A percentile compares a stretch with the other conserved stretches of the same genome.
Evolutionary conservation across 2,888 invertebrate genomes (phyloP).

Genomic region (Biston betularia): DNA sequence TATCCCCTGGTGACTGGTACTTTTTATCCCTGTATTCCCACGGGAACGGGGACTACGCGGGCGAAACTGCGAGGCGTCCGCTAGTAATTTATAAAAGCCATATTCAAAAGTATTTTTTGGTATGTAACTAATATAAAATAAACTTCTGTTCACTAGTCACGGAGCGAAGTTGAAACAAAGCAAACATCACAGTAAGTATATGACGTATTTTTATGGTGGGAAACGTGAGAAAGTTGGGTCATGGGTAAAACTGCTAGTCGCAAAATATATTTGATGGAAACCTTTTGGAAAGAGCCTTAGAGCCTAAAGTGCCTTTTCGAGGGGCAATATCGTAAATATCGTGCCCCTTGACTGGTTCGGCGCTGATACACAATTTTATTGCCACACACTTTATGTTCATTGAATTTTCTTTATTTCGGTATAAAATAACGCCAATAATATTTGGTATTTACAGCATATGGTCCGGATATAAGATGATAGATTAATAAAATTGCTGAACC

Average conservation of each 20-base stretch:
- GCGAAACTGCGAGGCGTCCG: too few species aligned
- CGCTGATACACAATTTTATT: constrained; percentile 77
- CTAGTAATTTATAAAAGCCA: too few species aligned
- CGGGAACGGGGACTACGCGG: too few species aligned
- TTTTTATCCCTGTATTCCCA: too few species aligned
- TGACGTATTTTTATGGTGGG: not conserved
- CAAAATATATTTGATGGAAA: constrained; percentile 11
- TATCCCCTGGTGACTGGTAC: too few species aligned
- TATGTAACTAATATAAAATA: too few species aligned
- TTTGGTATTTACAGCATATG: constrained; percentile 8
- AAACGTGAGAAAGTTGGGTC: not conserved
- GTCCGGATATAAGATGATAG: too few species aligned
- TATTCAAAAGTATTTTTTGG: too few species aligned
- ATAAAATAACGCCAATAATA: constrained; percentile 25
- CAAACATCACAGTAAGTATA: not conserved
- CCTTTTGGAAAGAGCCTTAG: constrained; percentile 26
- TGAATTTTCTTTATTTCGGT: constrained; percentile 58
- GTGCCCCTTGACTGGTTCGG: constrained; percentile 60
- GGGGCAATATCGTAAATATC: constrained; percentile 66
- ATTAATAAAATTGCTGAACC: too few species aligned
- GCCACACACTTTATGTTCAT: constrained; percentile 72
- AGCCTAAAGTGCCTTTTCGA: constrained; percentile 60
- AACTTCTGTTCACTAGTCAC: too few species aligned
- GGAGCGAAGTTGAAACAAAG: not conserved
- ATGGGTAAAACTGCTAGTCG: not conserved